Conservation (phyloP, 2,113 vertebrate genomes). For the Eretmochelys imbricata region DNA sequence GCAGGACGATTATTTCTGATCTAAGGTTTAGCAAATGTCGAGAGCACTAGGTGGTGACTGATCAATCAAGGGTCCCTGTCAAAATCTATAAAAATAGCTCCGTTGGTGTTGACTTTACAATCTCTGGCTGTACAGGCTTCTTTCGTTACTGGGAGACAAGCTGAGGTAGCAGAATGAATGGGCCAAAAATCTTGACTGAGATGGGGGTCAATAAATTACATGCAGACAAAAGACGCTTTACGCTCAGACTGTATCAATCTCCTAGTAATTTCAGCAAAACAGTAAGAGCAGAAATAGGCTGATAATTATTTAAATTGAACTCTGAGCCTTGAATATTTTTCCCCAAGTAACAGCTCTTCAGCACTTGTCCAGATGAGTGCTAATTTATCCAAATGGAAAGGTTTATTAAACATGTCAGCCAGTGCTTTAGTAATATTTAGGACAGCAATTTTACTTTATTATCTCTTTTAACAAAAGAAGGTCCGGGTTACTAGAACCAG, state of each 20-base stretch:
- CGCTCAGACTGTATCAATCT: slow-evolving; percentile 61
- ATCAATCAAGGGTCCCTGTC: neutral
- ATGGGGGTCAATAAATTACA: slow-evolving; percentile 72
- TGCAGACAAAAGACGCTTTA: slow-evolving; percentile 70
- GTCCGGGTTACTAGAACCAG: slow-evolving; percentile 46
- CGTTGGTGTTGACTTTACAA: slow-evolving; percentile 39
- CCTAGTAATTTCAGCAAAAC: slow-evolving; percentile 71
- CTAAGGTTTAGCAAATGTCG: neutral
- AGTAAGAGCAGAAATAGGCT: slow-evolving; percentile 74
- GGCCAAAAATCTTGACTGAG: slow-evolving; percentile 64
- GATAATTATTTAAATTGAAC: slow-evolving; percentile 79
- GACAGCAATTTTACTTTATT: slow-evolving; percentile 76
- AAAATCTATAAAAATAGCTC: slow-evolving; percentile 15
- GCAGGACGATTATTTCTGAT: neutral
- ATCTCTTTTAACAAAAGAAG: slow-evolving; percentile 70
- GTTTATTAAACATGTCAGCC: slow-evolving; percentile 79
- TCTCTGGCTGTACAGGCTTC: neutral
- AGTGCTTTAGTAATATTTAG: slow-evolving; percentile 78
- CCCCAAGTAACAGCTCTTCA: slow-evolving; percentile 75
- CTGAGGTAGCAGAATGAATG: neutral
- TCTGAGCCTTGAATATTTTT: slow-evolving; percentile 56
- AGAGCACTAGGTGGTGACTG: neutral
- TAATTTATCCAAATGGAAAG: slow-evolving; percentile 80
- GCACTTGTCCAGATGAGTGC: slow-evolving; percentile 77
- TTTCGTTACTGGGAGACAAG: slow-evolving; percentile 15